Evolutionary conservation across 2,113 vertebrate species (phyloP).

Genomic region (Anarhynchus alexandrinus): DNA sequence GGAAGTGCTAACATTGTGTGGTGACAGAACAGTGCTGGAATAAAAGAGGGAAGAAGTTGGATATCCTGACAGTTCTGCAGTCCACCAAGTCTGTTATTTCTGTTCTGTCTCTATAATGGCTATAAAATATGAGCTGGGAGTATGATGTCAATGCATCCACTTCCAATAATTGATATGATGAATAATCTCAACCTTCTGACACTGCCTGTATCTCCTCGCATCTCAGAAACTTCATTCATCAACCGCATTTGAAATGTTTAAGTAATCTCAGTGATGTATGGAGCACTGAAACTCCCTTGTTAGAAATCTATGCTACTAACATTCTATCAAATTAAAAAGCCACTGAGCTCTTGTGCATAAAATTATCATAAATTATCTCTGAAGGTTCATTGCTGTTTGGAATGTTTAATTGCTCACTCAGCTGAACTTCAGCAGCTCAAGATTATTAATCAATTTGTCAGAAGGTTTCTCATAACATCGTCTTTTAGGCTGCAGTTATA

Average conservation of each 20-base stretch:
- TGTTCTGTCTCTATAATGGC: slow-evolving; percentile 79
- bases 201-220: slow-evolving; percentile 84
- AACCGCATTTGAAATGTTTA: slow-evolving; percentile 89
- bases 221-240: slow-evolving; percentile 91
- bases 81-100: slow-evolving; percentile 74
- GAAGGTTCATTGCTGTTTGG: slow-evolving; percentile 80
- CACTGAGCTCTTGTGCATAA: slow-evolving; percentile 85
- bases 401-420: slow-evolving; percentile 85
- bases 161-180: slow-evolving; percentile 98
- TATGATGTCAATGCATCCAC: slow-evolving; percentile 91
- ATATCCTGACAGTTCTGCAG: slow-evolving; percentile 58
- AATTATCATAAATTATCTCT: slow-evolving; percentile 87
- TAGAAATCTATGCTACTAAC: slow-evolving; percentile 87
- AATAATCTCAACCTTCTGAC: slow-evolving; percentile 91
- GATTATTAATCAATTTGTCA: slow-evolving; percentile 80
- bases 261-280: slow-evolving; percentile 91
- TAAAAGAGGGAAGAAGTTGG: slow-evolving; percentile 3
- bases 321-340: slow-evolving; percentile 90
- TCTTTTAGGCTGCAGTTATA: slow-evolving; percentile 48
- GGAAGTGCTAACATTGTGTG: neutral
- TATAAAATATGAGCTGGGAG: slow-evolving; percentile 87
- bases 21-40: neutral
- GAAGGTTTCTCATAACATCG: slow-evolving; percentile 69
- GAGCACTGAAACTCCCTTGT: slow-evolving; percentile 84
- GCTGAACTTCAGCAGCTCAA: slow-evolving; percentile 75